Percentiles rank a stretch among this genome's conserved stretches.
Evolutionary conservation across 2,888 invertebrate species (phyloP).

Genomic region (Dyspetes luteomarginatus): DNA sequence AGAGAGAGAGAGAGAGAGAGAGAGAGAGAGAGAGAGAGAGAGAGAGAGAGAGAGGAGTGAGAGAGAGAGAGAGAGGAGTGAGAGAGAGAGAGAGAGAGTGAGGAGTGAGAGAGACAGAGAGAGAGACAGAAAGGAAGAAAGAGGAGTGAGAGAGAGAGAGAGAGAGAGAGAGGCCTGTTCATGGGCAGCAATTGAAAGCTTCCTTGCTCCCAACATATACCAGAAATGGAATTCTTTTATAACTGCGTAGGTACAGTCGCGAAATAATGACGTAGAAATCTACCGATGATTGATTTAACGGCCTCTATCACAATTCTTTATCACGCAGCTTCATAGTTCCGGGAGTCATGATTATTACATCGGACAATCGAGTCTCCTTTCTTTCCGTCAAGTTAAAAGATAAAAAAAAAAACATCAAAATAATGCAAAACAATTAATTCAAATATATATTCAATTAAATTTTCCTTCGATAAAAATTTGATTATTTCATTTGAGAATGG

Average conservation of each 20-base stretch:
- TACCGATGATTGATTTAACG: conserved; percentile 56
- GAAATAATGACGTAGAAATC: conserved; percentile 27
- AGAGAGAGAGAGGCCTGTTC: conserved; percentile 32
- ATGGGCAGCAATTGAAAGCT: conserved; percentile 57
- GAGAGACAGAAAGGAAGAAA: conserved; percentile 2
- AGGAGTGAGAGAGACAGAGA: conserved; percentile 5
- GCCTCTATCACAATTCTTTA: conserved; percentile 29
- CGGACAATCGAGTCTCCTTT: neutral
- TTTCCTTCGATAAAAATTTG: neutral
- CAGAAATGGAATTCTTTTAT: conserved; percentile 53
- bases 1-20: neutral
- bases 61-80: neutral
- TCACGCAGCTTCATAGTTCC: conserved; percentile 36
- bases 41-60: conserved; percentile 2
- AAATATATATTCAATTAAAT: no score
- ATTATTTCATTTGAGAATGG: neutral
- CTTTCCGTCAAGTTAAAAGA: neutral
- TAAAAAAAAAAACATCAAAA: neutral
- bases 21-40: conserved; percentile 1
- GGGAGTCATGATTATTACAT: conserved; percentile 38
- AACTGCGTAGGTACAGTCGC: conserved; percentile 27
- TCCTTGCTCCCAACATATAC: conserved; percentile 42
- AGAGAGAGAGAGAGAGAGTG: conserved; percentile 6
- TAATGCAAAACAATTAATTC: neutral
- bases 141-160: neutral